Base-by-base conservation (phyloP, 2,888 invertebrate genomes). In the Serrognathus titanus region DNA sequence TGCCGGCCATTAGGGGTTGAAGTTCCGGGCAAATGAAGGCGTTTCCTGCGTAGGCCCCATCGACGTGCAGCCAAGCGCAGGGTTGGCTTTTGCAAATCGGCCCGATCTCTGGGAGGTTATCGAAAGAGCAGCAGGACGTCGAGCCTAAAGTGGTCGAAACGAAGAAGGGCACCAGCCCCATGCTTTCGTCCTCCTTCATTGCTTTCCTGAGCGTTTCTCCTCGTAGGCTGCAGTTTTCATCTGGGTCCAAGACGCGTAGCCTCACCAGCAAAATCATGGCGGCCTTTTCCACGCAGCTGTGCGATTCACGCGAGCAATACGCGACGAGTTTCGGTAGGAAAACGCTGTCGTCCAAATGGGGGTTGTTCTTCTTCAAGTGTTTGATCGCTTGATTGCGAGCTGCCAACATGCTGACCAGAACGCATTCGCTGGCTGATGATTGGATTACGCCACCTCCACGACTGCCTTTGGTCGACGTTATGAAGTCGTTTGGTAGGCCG, bases 1-100 rank as follows among this genome's bases (percentile, higher is more conserved):
- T 79, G 0, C 88, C 88, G 3, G 81, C 79, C 69, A 85, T 81
- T 46, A 83, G 78, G 0, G 82, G 79, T 58, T 89, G 83, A 74
- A 92, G 84, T 77, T 94, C 94, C 0, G 92, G 92, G 67, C 93
- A 88, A 58, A 94, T 90, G 69, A 94, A 88, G 0, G 90, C 87
- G 67, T 87, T 90, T 2, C 94, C 94, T 1, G 91, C 93, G 71
- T 94, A 94, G 0, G 93, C 93, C 0, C 88, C 92, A 74, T 94
- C 93, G 2, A 92, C 90, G 74, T 94, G 94, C 24, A 94, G 80
- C 93, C 94, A 94, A n/a, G 89, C 81, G 51, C 80, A 80, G 0
- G 85, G 81, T 62, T 80, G 77, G 1, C 76, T 77, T 55, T 80
- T 81, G 63, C 87, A 85, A 2, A 92, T 82, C 12, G 88, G 87